Percentiles rank a stretch among this genome's conserved stretches.
phyloP scores from a whole-genome alignment of 2,113 vertebrate genomes.

The Numida meleagris region DNA sequence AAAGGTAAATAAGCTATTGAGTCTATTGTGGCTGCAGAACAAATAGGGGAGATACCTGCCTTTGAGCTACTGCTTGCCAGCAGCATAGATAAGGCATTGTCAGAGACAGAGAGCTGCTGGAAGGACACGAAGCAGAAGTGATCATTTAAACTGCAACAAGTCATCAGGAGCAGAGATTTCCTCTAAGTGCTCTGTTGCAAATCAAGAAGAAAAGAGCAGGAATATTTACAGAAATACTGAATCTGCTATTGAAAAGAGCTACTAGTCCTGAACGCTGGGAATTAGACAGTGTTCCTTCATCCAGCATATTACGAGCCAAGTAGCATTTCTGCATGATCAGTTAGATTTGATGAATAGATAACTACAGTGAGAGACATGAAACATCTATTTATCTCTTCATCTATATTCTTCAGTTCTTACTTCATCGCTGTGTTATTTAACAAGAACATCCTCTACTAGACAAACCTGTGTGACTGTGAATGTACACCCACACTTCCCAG shows the following conservation, averaged over 20 bases:
- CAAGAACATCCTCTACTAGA: background rate
- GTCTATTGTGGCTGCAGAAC: background rate
- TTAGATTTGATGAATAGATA: background rate
- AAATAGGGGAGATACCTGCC: background rate
- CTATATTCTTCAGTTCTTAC: background rate
- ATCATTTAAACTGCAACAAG: background rate
- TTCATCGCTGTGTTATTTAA: conserved; percentile 6
- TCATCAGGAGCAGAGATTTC: background rate
- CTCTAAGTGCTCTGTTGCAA: background rate
- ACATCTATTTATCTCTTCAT: background rate
- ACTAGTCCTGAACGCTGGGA: background rate
- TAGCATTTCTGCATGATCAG: background rate
- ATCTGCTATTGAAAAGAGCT: background rate
- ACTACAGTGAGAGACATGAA: background rate
- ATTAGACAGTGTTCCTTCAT: background rate
- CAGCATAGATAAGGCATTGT: background rate
- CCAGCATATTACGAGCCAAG: background rate
- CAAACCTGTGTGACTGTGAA: background rate
- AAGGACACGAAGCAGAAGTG: background rate
- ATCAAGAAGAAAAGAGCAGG: background rate
- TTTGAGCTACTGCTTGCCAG: background rate
- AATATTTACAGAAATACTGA: background rate
- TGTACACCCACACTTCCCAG: rapidly evolving
- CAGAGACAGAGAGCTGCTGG: background rate
- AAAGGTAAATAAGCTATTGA: background rate